Percentiles rank a stretch among this genome's conserved stretches.
phyloP scores from a whole-genome alignment of 2,113 vertebrate species.

The Apteryx owenii region DNA sequence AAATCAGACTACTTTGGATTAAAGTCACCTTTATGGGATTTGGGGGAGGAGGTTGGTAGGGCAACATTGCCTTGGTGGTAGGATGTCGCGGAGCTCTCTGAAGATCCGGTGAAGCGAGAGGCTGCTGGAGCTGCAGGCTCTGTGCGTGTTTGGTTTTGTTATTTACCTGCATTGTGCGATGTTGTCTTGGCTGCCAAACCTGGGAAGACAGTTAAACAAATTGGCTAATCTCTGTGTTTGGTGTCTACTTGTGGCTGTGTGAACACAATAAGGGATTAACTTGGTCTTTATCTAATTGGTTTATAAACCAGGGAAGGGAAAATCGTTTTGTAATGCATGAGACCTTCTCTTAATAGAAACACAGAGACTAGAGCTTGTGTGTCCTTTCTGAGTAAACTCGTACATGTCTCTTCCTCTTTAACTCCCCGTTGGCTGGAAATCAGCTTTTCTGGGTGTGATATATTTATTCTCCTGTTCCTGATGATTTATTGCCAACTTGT shows the following conservation, averaged over 20 bases:
- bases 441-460: background rate
- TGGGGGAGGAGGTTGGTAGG: background rate
- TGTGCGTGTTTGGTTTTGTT: accelerated
- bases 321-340: slow-evolving; percentile 49
- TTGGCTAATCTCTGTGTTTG: slow-evolving; percentile 43
- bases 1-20: accelerated
- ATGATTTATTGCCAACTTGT: accelerated
- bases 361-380: background rate
- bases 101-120: background rate
- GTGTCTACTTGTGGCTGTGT: slow-evolving; percentile 12
- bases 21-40: background rate
- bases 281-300: slow-evolving; percentile 66
- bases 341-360: slow-evolving; percentile 22
- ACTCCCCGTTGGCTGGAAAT: background rate
- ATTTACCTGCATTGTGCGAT: accelerated
- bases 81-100: background rate
- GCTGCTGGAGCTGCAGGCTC: accelerated
- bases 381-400: background rate
- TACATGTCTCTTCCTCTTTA: background rate
- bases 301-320: slow-evolving; percentile 60
- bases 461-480: background rate
- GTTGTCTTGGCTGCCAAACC: background rate
- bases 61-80: background rate
- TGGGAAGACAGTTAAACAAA: background rate
- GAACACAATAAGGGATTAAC: slow-evolving; percentile 57